Evolutionary conservation across 2,113 vertebrate species (phyloP), one percentile per base, ranked within the genome.

Genomic region (Fregata magnificens): DNA sequence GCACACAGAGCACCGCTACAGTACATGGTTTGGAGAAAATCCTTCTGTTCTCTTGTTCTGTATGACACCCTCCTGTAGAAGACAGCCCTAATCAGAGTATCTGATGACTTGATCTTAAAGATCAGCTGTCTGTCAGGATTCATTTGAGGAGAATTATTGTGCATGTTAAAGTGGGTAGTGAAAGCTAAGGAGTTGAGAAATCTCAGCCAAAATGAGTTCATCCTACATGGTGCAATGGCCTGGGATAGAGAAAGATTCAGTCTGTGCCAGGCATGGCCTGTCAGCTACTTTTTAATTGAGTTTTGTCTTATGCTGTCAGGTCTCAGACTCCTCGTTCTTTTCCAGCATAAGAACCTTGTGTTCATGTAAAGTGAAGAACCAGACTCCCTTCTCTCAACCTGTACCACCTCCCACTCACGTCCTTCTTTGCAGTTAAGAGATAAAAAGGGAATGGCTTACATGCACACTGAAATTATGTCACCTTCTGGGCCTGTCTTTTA

Each of bases 401-500:
- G 70, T 16, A 36, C 42, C 70, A 95, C 78, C 58, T 94, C 86
- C 91, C 81, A 91, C 93, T 91, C 70, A 69, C 49, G 50, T 70
- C 71, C 85, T 73, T 17, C 70, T 78, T 66, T 66, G 66, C 73
- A 82, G n/a, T 2, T 73, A 72, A 50, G 66, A 65, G 80, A 83
- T 52, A 76, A 88, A 77, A 93, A 79, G 62, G 44, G 50, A 92
- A 82, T 53, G 67, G 61, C 56, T 95, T 78, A 22, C 62, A n/a
- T 25, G 8, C 53, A 55, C 0, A 3, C 50, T 74, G 67, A 88
- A 71, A 58, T 92, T 62, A 84, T 90, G 74, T 85, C 84, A 88
- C 55, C 58, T 94, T 82, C 93, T 93, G 66, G 74, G 83, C 53
- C 79, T 28, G 53, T 82, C 81, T 77, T 95, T 77, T 95, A 94